Percentiles rank a stretch among this genome's conserved stretches.
These are phyloP conservation scores for Tetranychus piercei DNA, from an alignment of 2,888 invertebrate species.

Conservation along the genomic window DNA sequence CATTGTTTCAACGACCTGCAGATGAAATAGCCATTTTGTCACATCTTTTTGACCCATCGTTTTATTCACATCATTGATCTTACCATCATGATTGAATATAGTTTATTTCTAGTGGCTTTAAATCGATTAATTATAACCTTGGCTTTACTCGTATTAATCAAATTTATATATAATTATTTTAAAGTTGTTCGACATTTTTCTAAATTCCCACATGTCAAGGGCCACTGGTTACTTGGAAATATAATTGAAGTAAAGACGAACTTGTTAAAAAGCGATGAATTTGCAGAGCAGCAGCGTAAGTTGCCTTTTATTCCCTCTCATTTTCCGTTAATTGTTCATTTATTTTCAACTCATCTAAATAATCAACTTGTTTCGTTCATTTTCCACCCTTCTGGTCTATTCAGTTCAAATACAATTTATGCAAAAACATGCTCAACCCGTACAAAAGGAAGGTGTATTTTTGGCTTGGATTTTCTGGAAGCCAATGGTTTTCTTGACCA, in stretches of 20 bases:
- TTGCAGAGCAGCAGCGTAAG: neutral
- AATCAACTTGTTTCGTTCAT: neutral
- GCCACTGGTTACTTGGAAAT: neutral
- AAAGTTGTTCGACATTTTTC: neutral
- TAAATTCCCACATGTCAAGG: neutral
- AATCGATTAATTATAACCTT: neutral
- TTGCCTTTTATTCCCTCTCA: neutral
- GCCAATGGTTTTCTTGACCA: neutral
- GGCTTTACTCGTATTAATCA: neutral
- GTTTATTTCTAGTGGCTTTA: neutral
- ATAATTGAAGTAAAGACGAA: neutral
- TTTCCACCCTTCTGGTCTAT: neutral
- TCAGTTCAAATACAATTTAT: neutral
- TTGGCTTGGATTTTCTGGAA: neutral
- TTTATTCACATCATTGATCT: neutral
- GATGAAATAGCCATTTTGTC: too few species aligned
- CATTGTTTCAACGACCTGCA: too few species aligned
- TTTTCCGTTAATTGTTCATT: neutral
- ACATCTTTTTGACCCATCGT: too few species aligned
- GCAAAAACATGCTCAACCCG: neutral
- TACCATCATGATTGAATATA: neutral
- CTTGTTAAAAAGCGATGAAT: neutral
- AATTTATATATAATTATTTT: neutral
- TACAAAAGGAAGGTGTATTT: neutral
- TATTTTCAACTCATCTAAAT: neutral